phyloP scores from a whole-genome alignment of 2,113 vertebrate species.

The Uria aalge region DNA sequence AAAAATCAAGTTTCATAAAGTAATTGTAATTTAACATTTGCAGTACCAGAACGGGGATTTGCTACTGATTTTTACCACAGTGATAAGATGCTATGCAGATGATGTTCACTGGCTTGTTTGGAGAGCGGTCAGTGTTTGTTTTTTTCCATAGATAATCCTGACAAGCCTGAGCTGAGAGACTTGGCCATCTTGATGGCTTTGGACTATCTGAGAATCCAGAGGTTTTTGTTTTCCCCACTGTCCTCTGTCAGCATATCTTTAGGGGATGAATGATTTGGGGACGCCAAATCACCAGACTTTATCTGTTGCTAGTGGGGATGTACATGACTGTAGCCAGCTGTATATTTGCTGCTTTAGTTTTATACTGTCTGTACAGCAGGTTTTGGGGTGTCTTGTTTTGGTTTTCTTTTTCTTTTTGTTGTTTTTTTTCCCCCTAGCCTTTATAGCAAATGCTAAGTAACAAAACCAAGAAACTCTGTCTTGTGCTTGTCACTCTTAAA shows the following conservation, averaged over 20 bases:
- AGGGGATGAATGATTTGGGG: neutral
- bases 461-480: neutral
- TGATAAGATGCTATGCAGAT: neutral
- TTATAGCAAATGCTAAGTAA: neutral
- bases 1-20: neutral
- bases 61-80: neutral
- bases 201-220: neutral
- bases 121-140: rapidly evolving
- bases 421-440: neutral
- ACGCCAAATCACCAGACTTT: neutral
- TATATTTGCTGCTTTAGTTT: neutral
- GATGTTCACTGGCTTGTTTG: neutral
- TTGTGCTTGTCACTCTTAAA: neutral
- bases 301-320: neutral
- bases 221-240: neutral
- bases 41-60: neutral
- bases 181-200: neutral
- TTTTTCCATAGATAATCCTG: neutral
- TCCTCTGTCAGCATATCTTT: neutral
- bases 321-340: neutral
- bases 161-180: neutral
- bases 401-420: too few relatives aligned
- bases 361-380: neutral
- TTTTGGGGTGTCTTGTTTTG: neutral
- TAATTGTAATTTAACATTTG: neutral